These are phyloP conservation scores for Laothoe populi DNA, from an alignment of 2,888 invertebrate genomes.

Conservation along the genomic window DNA sequence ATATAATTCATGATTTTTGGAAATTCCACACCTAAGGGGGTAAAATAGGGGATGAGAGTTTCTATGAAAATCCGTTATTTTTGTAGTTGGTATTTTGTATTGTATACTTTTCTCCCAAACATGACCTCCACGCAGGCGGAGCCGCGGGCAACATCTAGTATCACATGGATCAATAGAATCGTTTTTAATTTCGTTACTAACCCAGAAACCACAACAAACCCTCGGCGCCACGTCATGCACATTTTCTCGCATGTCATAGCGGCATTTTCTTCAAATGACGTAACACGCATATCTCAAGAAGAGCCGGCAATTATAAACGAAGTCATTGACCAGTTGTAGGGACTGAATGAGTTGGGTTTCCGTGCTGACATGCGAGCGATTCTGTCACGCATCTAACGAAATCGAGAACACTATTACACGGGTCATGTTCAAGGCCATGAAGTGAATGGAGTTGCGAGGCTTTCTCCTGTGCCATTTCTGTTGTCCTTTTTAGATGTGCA, in stretches of 20 bases:
- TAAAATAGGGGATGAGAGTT: too few species aligned
- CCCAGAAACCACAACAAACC: not conserved
- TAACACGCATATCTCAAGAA: constrained; percentile 37
- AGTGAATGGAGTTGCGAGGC: not conserved
- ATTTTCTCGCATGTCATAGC: constrained; percentile 28
- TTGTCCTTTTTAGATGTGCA: too few species aligned
- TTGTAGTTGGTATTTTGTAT: too few species aligned
- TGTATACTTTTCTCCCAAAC: too few species aligned
- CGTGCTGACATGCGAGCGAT: constrained; percentile 55
- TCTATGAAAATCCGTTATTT: too few species aligned
- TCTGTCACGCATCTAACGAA: constrained; percentile 66
- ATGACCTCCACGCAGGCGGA: too few species aligned
- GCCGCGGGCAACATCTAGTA: too few species aligned
- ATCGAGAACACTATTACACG: constrained; percentile 41
- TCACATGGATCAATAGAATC: too few species aligned
- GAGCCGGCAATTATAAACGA: constrained; percentile 47
- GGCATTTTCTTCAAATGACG: constrained; percentile 30
- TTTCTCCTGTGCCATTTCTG: not conserved
- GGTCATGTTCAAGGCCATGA: constrained; percentile 27
- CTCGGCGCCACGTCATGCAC: constrained; percentile 2
- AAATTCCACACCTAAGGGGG: too few species aligned
- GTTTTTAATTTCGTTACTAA: too few species aligned
- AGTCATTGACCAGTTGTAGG: constrained; percentile 47
- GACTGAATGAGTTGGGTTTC: constrained; percentile 36
- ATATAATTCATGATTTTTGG: too few species aligned